Conservation (phyloP, 2,113 vertebrate genomes). For the Cavia aperea region DNA sequence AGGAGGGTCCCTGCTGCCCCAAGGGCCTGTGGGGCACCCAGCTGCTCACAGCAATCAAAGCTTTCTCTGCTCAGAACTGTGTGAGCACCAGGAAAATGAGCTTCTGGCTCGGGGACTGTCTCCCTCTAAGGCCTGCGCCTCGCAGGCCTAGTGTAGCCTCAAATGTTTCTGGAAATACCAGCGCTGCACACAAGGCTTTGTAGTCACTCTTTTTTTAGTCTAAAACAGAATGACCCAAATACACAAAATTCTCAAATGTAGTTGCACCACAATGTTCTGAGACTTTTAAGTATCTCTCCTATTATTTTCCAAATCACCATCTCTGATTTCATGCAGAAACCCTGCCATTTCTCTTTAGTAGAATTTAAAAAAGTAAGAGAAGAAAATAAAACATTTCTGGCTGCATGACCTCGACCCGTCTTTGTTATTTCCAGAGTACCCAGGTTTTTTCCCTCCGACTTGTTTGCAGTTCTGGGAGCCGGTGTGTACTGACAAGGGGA, state of each 20-base stretch:
- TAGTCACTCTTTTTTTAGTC: not conserved
- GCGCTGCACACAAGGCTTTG: not conserved
- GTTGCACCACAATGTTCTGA: not conserved
- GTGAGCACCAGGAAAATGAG: not conserved
- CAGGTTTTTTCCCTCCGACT: conserved; percentile 50
- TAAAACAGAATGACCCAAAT: not conserved
- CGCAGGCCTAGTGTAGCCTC: too few species aligned
- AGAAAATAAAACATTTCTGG: not conserved
- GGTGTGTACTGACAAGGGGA: conserved; percentile 65
- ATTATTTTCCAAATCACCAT: not conserved
- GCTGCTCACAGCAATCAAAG: not conserved
- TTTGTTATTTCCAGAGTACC: conserved; percentile 51
- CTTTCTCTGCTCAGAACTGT: not conserved
- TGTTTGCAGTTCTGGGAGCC: conserved; percentile 65
- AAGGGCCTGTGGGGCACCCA: not conserved
- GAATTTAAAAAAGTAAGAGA: not conserved
- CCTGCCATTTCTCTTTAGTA: not conserved
- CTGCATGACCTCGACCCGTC: conserved; percentile 48
- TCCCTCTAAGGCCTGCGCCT: not conserved
- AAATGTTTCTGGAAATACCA: not conserved
- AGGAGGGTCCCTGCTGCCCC: not conserved
- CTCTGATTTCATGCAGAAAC: conserved; percentile 41
- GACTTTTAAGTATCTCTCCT: not conserved
- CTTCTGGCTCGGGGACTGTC: not conserved
- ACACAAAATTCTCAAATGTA: not conserved